Evolutionary conservation across 1,140 invertebrate species (phyloP), one percentile per base, ranked within the genome.

Genomic region (Aleiodes sp.): DNA sequence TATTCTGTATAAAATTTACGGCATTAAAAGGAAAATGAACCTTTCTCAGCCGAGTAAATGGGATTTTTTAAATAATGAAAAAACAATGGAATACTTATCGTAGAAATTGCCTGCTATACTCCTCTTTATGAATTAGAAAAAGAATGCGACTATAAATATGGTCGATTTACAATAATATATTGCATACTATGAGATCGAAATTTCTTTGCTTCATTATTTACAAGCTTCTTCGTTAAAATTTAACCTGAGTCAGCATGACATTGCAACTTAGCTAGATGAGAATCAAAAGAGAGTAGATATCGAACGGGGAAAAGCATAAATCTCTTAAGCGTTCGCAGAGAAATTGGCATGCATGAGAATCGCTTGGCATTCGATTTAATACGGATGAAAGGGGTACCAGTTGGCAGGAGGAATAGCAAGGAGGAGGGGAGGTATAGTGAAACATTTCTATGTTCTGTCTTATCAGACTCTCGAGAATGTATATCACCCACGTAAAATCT

Each of bases 301-400:
- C 29, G 28, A 31, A 29, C 28, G 57, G 64, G 66, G 66, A 57
- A 64, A 66, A 68, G 71, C 46, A 73, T 73, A 73, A 73, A 73
- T 73, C 71, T 72, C 39, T 46, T 70, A 52, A 69, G 60, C 35
- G 37, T 29, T 28, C 39, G 33, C 28, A 76, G 72, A 75, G 73
- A 26, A 84, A 84, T 84, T 84, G 82, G 81, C 81, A 84, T 84
- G 82, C 82, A 84, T 82, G 82, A 83, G 80, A 83, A 84, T 80
- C 76, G 73, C 75, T 68, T 77, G 80, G 80, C 79, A 77, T 84
- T 84, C 81, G 81, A 84, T 84, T 84, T 84, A 84, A 84, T 82
- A 75, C 79, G 78, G 73, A 78, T 79, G 57, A 81, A 81, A 82
- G 78, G 79, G 78, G 76, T 81, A 79, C 16, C 41, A n/a, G 39